Percentiles rank a stretch among this genome's conserved stretches.
These are phyloP conservation scores for Pachyramphus minor DNA, from an alignment of 2,113 vertebrate genomes.

Conservation along the genomic window DNA sequence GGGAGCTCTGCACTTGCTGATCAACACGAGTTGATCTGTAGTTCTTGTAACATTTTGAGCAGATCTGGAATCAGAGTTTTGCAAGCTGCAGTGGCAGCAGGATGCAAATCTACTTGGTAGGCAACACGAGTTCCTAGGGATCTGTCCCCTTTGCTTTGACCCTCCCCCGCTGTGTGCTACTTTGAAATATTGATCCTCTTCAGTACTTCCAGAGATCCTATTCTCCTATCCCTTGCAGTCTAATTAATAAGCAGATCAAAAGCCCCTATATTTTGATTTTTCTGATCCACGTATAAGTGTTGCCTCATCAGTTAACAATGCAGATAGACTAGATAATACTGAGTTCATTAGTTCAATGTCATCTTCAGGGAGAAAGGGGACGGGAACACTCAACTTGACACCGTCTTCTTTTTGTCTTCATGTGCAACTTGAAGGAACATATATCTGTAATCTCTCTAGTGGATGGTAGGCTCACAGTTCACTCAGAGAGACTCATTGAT, in stretches of 20 bases:
- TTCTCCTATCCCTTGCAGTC: not conserved
- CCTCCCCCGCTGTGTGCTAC: not conserved
- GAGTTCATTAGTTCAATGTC: not conserved
- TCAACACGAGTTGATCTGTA: too few species aligned
- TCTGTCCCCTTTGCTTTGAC: not conserved
- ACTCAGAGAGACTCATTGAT: not conserved
- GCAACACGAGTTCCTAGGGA: not conserved
- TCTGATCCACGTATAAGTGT: fast-evolving
- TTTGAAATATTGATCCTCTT: not conserved
- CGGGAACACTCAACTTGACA: not conserved
- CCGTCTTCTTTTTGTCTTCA: not conserved
- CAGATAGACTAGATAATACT: not conserved
- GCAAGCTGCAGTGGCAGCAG: not conserved
- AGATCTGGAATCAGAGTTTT: not conserved
- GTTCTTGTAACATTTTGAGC: not conserved
- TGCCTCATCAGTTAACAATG: not conserved
- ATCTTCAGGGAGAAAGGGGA: not conserved
- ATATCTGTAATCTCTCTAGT: not conserved
- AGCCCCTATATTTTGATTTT: not conserved
- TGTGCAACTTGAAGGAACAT: not conserved
- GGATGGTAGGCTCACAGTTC: not conserved
- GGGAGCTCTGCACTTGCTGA: not conserved
- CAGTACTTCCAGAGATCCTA: fast-evolving
- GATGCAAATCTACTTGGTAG: not conserved
- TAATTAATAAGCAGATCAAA: not conserved